Percentiles rank a stretch among this genome's conserved stretches.
These are phyloP conservation scores for Paradisaea rubra DNA, from an alignment of 2,113 vertebrate species.

Conservation along the genomic window DNA sequence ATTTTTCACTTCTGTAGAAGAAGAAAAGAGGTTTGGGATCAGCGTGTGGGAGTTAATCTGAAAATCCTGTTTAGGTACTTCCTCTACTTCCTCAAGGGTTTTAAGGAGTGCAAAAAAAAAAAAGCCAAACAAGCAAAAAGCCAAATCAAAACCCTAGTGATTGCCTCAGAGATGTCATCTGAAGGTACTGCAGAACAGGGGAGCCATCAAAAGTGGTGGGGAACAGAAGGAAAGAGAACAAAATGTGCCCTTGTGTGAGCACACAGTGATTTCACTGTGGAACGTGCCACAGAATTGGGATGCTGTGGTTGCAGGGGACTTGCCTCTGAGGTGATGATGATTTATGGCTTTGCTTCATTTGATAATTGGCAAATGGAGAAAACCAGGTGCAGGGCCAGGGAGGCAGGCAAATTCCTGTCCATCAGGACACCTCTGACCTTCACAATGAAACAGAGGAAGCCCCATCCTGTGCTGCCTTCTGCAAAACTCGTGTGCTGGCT, in stretches of 20 bases:
- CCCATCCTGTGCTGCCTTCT: slow-evolving; percentile 3
- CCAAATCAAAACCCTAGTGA: background rate
- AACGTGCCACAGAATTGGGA: background rate
- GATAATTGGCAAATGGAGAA: slow-evolving; percentile 13
- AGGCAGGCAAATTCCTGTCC: background rate
- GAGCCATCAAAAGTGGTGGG: background rate
- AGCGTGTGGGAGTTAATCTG: background rate
- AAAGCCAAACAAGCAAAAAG: background rate
- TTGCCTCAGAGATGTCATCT: background rate
- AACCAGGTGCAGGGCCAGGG: background rate
- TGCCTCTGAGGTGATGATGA: background rate
- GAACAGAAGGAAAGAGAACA: background rate
- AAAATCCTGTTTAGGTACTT: background rate
- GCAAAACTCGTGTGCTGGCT: background rate
- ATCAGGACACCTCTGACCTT: slow-evolving; percentile 3
- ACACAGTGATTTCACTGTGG: background rate
- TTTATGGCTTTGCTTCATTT: slow-evolving; percentile 22
- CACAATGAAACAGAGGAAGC: background rate
- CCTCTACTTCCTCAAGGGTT: background rate
- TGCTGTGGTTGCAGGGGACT: background rate
- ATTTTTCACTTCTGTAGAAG: background rate
- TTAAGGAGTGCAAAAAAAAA: background rate
- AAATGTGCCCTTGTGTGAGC: background rate
- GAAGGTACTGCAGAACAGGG: background rate
- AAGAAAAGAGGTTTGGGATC: background rate